Evolutionary conservation across 2,888 invertebrate species (phyloP), one percentile per base, ranked within the genome.

Genomic region (Caenorhabditis sp.): DNA sequence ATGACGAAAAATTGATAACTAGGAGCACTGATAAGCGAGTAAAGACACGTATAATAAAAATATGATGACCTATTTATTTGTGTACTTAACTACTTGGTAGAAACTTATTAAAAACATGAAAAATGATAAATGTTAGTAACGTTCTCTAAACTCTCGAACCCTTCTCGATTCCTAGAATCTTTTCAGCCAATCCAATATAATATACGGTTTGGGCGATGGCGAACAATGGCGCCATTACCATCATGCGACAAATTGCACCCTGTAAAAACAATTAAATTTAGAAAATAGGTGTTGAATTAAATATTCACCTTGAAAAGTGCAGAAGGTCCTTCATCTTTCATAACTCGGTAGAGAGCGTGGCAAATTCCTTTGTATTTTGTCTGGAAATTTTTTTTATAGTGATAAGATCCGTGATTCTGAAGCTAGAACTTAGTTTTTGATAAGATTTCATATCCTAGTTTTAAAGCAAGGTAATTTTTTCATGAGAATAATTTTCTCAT

Each of bases 121-220:
- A 31, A 31, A 31, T 31, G 31, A 10, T 10, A 31, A 31, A 31
- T 10, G 10, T 31, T 31, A 31, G 31, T 31, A 31, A 10, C 14
- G 17, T 43, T 21, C n/a, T n/a, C 53, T 63, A 80, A 20, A 78
- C 77, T 66, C 77, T 63, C 21, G 70, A 65, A 20, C 64, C 63
- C 56, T 81, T 80, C 25, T 83, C 78, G 50, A 72, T 58, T 50
- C 81, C 76, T 25, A 83, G 56, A 38, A 83, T 8, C 43, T 73
- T 77, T 59, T 83, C 83, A 1, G 83, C 97, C 14, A 97, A 94
- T 26, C 97, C 97, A 75, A 97, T 90, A 90, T 93, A 97, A 90
- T 99, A 99, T 1, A 99, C 94, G 59, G 93, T 93, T 90, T 99
- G 97, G 5, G 97, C 97, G 81, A 99, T 97, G 83, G 97, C 97